phyloP scores from a whole-genome alignment of 2,888 invertebrate species.

The Lasioglossum villosulum region DNA sequence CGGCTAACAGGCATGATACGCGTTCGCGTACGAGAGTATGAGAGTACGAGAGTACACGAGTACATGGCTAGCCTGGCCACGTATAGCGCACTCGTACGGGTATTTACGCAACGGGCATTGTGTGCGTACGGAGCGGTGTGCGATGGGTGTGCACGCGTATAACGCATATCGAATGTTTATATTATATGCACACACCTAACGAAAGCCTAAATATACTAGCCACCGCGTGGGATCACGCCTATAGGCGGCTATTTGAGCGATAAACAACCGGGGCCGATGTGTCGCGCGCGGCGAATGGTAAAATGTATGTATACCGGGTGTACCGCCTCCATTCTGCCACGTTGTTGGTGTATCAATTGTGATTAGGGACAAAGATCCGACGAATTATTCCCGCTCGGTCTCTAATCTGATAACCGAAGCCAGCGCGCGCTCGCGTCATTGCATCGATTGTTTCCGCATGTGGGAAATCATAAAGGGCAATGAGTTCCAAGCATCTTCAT shows the following conservation, averaged over 20 bases:
- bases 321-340: constrained; percentile 72
- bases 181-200: constrained; percentile 73
- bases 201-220: constrained; percentile 75
- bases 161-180: constrained; percentile 72
- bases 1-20: constrained; percentile 25
- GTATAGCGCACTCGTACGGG: constrained; percentile 21
- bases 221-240: constrained; percentile 73
- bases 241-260: constrained; percentile 74
- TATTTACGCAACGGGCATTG: constrained; percentile 47
- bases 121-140: constrained; percentile 5
- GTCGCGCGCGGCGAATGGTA: constrained; percentile 74
- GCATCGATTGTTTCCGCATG: constrained; percentile 74
- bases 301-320: constrained; percentile 73
- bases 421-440: constrained; percentile 70
- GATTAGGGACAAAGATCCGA: constrained; percentile 76
- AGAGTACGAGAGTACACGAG: neutral
- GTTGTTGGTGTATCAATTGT: constrained; percentile 75
- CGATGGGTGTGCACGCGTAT: constrained; percentile 44
- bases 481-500: constrained; percentile 71
- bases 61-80: neutral
- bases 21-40: constrained; percentile 2
- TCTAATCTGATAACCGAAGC: constrained; percentile 74
- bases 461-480: constrained; percentile 73
- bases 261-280: constrained; percentile 72
- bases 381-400: constrained; percentile 74